Evolutionary conservation across 2,888 invertebrate genomes (phyloP).

Genomic region (Drosophila fulvimacula): DNA sequence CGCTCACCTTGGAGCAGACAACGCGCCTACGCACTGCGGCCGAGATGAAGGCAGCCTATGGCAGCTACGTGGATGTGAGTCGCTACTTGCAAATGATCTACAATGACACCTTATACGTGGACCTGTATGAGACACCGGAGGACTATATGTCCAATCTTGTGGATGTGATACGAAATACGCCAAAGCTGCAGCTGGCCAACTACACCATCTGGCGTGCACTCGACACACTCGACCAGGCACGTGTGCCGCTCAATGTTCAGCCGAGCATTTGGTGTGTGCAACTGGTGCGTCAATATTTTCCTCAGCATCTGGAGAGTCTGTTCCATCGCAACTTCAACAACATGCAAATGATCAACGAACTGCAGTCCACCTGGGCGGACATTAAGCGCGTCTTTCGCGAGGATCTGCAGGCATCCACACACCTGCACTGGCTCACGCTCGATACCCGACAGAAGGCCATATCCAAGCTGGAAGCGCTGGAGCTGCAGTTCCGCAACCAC

Average conservation of each 20-base stretch:
- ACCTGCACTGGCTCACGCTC: conserved; percentile 72
- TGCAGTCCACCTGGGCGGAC: conserved; percentile 81
- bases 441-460: conserved; percentile 77
- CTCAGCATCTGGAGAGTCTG: conserved; percentile 80
- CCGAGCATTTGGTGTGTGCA: conserved; percentile 75
- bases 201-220: conserved; percentile 83
- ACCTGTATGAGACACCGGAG: conserved; percentile 79
- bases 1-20: conserved; percentile 75
- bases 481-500: conserved; percentile 67
- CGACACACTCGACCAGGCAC: conserved; percentile 72
- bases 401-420: conserved; percentile 72
- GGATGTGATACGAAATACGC: conserved; percentile 75
- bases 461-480: conserved; percentile 73
- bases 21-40: conserved; percentile 70
- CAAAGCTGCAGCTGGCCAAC: conserved; percentile 81
- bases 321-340: conserved; percentile 80
- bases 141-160: conserved; percentile 78
- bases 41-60: conserved; percentile 77
- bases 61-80: conserved; percentile 79
- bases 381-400: conserved; percentile 76
- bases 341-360: conserved; percentile 78
- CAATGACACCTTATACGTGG: conserved; percentile 75
- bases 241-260: conserved; percentile 53
- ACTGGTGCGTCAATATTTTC: conserved; percentile 75
- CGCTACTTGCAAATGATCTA: conserved; percentile 81